Percentiles rank a stretch among this genome's conserved stretches.
Conservation (phyloP, 2,888 invertebrate species). For the Agriopis aurantiaria region DNA sequence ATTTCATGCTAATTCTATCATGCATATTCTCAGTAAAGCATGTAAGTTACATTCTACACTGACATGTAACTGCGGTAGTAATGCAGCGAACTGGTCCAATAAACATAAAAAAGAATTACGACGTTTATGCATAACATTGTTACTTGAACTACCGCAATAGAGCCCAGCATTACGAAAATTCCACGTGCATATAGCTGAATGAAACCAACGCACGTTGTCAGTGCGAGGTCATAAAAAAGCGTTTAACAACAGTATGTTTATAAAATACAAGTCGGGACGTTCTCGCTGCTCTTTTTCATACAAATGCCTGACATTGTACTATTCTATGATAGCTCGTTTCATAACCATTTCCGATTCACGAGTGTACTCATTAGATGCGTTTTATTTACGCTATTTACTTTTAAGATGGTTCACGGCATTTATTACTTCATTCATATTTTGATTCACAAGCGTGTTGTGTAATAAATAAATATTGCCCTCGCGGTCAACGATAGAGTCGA, state of each 20-base stretch:
- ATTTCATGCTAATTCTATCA: constrained; percentile 25
- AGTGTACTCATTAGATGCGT: constrained; percentile 16
- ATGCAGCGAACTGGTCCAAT: constrained; percentile 35
- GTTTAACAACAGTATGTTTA: constrained; percentile 30
- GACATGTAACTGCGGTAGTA: constrained; percentile 17
- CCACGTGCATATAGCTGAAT: constrained; percentile 33
- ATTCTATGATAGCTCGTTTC: constrained; percentile 23
- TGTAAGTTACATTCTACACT: constrained; percentile 7
- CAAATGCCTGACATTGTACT: constrained; percentile 33
- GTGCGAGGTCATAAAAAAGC: constrained; percentile 36
- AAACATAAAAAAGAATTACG: constrained; percentile 38
- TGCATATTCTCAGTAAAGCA: constrained; percentile 15
- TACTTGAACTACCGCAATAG: constrained; percentile 33
- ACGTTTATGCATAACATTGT: constrained; percentile 30
- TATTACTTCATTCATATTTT: constrained; percentile 49
- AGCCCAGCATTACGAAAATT: constrained; percentile 37
- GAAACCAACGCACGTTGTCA: constrained; percentile 37
- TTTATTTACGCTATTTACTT: constrained; percentile 36
- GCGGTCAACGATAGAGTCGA: constrained; percentile 31
- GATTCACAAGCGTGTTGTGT: constrained; percentile 41
- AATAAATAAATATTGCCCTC: constrained; percentile 46
- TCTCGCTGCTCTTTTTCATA: constrained; percentile 37
- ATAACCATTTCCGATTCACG: constrained; percentile 33
- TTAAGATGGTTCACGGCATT: constrained; percentile 22
- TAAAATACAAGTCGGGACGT: constrained; percentile 33